phyloP scores from a whole-genome alignment of 2,888 invertebrate genomes.

The Shargacucullia verbasci region DNA sequence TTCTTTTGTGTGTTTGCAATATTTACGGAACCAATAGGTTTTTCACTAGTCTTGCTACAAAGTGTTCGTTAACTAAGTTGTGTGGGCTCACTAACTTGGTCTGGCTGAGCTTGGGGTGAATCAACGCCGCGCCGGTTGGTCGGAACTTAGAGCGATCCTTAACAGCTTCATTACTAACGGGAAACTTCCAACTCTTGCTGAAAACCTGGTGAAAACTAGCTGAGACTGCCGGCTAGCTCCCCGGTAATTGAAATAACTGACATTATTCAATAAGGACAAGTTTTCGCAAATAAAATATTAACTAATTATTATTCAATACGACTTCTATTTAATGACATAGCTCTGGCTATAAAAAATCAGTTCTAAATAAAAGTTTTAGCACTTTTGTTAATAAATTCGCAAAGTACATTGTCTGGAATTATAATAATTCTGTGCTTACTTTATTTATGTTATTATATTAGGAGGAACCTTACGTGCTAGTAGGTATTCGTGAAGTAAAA shows the following conservation, averaged over 20 bases:
- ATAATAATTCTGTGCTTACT: too few relatives aligned
- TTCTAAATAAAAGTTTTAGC: conserved; percentile 4
- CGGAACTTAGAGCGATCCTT: conserved; percentile 55
- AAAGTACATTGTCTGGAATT: too few relatives aligned
- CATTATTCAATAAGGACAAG: conserved; percentile 14
- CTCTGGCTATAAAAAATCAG: not conserved
- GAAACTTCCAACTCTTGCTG: conserved; percentile 56
- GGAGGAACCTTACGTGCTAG: conserved; percentile 1
- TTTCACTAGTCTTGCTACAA: conserved; percentile 54
- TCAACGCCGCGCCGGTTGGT: conserved; percentile 47
- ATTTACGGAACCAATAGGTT: conserved; percentile 31
- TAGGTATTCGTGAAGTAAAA: not conserved
- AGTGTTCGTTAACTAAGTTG: conserved; percentile 63
- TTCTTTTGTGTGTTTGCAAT: not conserved
- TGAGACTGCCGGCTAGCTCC: conserved; percentile 40
- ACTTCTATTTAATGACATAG: conserved; percentile 11
- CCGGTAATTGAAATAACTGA: conserved; percentile 39
- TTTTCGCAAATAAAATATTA: conserved; percentile 14
- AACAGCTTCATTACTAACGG: conserved; percentile 64
- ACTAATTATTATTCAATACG: conserved; percentile 10
- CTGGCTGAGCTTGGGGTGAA: conserved; percentile 31
- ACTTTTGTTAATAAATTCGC: not conserved
- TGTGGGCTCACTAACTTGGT: conserved; percentile 45
- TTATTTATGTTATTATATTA: too few relatives aligned
- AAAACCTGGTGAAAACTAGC: conserved; percentile 58